These are phyloP conservation scores for Amphiprion percula DNA, from an alignment of 2,113 vertebrate genomes.

Conservation along the genomic window DNA sequence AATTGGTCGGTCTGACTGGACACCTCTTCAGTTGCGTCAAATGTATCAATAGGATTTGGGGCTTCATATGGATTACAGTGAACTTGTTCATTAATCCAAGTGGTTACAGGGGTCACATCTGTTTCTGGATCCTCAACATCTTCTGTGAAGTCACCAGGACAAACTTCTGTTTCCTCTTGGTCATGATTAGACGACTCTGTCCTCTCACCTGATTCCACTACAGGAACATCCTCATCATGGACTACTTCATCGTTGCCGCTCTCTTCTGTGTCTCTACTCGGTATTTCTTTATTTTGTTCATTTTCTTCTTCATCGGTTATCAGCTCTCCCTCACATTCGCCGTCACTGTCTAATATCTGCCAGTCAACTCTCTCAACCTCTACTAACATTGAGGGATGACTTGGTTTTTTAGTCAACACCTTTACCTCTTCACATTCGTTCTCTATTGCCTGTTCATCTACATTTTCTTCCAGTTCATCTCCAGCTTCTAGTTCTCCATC, in stretches of 20 bases:
- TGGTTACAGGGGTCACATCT: background rate
- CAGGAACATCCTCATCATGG: background rate
- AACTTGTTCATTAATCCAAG: background rate
- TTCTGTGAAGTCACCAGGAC: background rate
- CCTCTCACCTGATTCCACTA: background rate
- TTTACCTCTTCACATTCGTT: no score
- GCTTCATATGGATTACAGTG: constrained; percentile 6
- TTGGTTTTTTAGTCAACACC: no score
- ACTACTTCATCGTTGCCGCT: background rate
- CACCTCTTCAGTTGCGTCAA: background rate
- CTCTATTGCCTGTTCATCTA: background rate
- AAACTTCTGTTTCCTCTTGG: background rate
- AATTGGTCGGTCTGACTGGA: constrained; percentile 4
- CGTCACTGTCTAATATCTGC: no score
- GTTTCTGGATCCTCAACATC: background rate
- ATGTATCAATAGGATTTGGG: background rate
- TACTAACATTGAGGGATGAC: no score
- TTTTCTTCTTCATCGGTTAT: no score
- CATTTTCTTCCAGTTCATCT: no score
- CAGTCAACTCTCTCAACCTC: no score
- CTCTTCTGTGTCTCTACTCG: background rate
- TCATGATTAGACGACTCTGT: background rate
- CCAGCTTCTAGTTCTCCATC: no score
- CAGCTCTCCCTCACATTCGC: no score
- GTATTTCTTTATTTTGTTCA: no score